A percentile compares a stretch with the other conserved stretches of the same genome.
These are phyloP conservation scores for Ptychochromis oligacanthus DNA, from an alignment of 2,113 vertebrate species.

Conservation along the genomic window DNA sequence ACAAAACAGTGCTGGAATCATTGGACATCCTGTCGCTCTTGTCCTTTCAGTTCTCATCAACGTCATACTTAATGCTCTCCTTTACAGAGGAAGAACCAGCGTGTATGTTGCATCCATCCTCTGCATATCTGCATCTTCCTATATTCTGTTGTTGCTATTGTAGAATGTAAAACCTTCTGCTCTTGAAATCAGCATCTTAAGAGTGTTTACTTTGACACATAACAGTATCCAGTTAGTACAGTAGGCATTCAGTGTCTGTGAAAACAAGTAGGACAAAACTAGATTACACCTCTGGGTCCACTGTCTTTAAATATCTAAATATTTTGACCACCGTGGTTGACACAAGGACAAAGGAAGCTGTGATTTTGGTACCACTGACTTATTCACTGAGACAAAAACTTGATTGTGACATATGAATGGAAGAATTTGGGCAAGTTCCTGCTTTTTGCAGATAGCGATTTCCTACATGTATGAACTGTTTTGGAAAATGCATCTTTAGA, in stretches of 20 bases:
- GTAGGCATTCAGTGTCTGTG: not conserved
- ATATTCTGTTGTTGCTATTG: not conserved
- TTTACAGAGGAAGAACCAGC: not conserved
- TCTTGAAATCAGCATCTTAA: not conserved
- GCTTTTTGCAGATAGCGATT: too few species aligned
- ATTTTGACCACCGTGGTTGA: not conserved
- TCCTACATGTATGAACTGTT: too few species aligned
- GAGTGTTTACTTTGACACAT: not conserved
- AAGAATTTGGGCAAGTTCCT: too few species aligned
- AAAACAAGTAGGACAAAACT: too few species aligned
- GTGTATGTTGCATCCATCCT: not conserved
- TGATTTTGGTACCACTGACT: not conserved
- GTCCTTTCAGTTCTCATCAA: not conserved
- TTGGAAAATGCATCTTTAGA: too few species aligned
- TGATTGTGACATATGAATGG: not conserved
- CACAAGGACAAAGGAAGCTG: not conserved
- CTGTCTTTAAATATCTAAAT: too few species aligned
- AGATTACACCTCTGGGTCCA: not conserved
- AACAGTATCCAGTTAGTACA: not conserved
- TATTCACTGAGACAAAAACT: not conserved
- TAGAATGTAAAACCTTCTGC: not conserved
- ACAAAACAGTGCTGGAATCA: not conserved
- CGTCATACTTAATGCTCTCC: not conserved
- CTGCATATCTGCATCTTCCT: not conserved
- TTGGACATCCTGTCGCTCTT: not conserved